Percentiles rank a stretch among this genome's conserved stretches.
Conservation (phyloP, 2,888 invertebrate species). For the Hirtodrosophila cameraria region DNA sequence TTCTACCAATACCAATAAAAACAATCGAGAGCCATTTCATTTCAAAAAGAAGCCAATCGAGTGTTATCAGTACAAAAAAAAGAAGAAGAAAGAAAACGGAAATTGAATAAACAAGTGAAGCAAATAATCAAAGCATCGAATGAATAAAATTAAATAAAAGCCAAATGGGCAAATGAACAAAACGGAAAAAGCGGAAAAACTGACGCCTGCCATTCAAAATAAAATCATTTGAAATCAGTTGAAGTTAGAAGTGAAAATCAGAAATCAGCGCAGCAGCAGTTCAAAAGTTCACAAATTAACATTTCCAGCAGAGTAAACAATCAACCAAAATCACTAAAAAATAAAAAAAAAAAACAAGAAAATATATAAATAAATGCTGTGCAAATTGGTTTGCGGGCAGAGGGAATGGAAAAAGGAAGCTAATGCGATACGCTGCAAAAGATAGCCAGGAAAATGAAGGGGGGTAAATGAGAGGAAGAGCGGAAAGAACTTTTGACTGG, state of each 20-base stretch:
- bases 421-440: constrained; percentile 14
- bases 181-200: constrained; percentile 20
- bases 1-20: constrained; percentile 11
- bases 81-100: constrained; percentile 51
- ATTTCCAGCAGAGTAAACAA: constrained; percentile 78
- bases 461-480: not conserved
- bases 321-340: constrained; percentile 55
- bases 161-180: constrained; percentile 9
- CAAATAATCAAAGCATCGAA: constrained; percentile 61
- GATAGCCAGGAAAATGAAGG: constrained; percentile 18
- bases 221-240: constrained; percentile 69
- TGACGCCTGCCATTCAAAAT: constrained; percentile 57
- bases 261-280: constrained; percentile 57
- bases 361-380: constrained; percentile 45
- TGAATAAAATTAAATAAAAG: constrained; percentile 33
- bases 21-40: constrained; percentile 26
- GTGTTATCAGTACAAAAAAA: constrained; percentile 28
- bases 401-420: not conserved
- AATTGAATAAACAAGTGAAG: constrained; percentile 75
- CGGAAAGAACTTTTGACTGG: constrained; percentile 10
- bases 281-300: constrained; percentile 78
- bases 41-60: constrained; percentile 62
- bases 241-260: constrained; percentile 32
- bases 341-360: constrained; percentile 23
- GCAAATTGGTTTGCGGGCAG: constrained; percentile 55